phyloP scores from a whole-genome alignment of 2,113 vertebrate species.

The Prionailurus viverrinus region DNA sequence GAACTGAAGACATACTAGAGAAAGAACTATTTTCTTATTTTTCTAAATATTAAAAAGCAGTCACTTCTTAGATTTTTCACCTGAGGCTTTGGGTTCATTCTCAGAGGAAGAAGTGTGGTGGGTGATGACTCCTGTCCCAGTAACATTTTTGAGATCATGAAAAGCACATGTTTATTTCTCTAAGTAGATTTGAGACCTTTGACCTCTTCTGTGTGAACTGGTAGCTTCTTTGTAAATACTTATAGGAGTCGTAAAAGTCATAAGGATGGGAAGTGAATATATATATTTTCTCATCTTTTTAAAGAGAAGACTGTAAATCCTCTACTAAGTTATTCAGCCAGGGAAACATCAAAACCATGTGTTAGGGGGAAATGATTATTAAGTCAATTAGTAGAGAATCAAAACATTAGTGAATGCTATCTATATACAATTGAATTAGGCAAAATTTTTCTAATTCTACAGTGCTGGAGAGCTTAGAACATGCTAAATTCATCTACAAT shows the following conservation, averaged over 20 bases:
- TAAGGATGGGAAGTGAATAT: background rate
- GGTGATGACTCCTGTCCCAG: slow-evolving; percentile 1
- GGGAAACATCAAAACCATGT: background rate
- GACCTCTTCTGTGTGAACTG: background rate
- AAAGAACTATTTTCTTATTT: slow-evolving; percentile 24
- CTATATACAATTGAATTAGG: background rate
- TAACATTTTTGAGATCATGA: background rate
- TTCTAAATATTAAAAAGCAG: background rate
- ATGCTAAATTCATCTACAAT: background rate
- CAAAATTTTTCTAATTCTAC: background rate
- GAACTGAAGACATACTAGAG: background rate
- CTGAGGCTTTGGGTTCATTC: background rate
- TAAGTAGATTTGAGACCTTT: background rate
- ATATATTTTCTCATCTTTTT: background rate
- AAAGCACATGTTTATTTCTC: slow-evolving; percentile 45
- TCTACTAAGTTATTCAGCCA: background rate
- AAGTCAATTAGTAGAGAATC: slow-evolving; percentile 17
- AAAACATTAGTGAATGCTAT: background rate
- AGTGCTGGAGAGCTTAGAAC: background rate
- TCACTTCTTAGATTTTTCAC: background rate
- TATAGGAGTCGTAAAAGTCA: slow-evolving; percentile 38
- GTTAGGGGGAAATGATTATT: background rate
- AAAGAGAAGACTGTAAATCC: background rate
- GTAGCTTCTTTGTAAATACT: slow-evolving; percentile 44
- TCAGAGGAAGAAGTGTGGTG: background rate